Evolutionary conservation across 2,797 vertebrate genomes (phyloP).

Genomic region (Discoglossus pictus): DNA sequence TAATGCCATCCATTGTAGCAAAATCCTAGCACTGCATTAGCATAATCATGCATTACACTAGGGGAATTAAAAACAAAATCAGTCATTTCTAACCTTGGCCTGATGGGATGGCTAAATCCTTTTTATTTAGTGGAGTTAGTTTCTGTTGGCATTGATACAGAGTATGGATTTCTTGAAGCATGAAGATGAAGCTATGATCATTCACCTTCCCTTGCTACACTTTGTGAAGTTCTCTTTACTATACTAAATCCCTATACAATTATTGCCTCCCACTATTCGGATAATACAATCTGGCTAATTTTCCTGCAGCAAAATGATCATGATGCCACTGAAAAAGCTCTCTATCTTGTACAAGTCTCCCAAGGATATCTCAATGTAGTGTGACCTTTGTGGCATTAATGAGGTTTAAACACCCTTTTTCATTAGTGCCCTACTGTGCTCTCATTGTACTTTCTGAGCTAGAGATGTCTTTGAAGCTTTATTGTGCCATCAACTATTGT

Average conservation of each 20-base stretch:
- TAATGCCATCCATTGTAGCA: background rate
- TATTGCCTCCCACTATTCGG: background rate
- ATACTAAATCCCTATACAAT: slow-evolving; percentile 12
- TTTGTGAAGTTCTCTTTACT: background rate
- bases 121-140: slow-evolving; percentile 5
- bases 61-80: background rate
- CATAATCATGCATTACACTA: slow-evolving; percentile 10
- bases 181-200: slow-evolving; percentile 15
- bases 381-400: slow-evolving; percentile 80
- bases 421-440: slow-evolving; percentile 51
- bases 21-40: background rate
- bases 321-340: slow-evolving; percentile 68
- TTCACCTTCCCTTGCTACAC: background rate
- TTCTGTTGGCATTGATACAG: slow-evolving; percentile 5
- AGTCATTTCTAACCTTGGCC: slow-evolving; percentile 8
- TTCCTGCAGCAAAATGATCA: slow-evolving; percentile 67
- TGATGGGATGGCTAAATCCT: slow-evolving; percentile 19
- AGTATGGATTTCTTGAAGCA: slow-evolving; percentile 16
- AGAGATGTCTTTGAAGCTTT: slow-evolving; percentile 53
- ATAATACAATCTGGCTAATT: slow-evolving; percentile 4
- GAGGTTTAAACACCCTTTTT: slow-evolving; percentile 74
- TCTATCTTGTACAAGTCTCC: slow-evolving; percentile 59
- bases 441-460: slow-evolving; percentile 50
- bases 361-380: slow-evolving; percentile 73
- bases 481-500: slow-evolving; percentile 56